Base-by-base conservation (phyloP, 1,140 invertebrate species). In the Drosophila melanica region DNA sequence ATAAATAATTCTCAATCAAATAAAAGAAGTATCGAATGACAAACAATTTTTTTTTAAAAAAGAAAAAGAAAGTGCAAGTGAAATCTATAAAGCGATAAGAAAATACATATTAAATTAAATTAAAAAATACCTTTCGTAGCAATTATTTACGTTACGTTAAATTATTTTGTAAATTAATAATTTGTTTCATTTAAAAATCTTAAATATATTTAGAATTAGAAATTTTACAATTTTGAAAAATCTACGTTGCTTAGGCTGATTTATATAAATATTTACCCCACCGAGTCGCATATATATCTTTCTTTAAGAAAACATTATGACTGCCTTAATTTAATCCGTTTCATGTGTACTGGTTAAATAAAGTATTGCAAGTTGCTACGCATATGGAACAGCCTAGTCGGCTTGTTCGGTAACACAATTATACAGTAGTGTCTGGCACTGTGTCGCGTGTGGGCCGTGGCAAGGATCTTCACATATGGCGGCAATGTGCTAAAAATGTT, bases 401-500 rank as follows among this genome's bases (percentile, higher is more conserved):
- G 35, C 55, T 59, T 59, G 35, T 42, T 47, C 45, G 12, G 54
- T 59, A 67, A 59, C 27, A 42, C 44, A 67, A 59, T 67, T 67
- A 59, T 41, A 59, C 44, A 23, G 54, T 27, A 18, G 35, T 47
- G 55, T 33, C 50, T 41, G 37, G 12, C 35, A 14, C 12, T 55
- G 41, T 30, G 41, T 7, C 8, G 20, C 11, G 51, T 11, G 7
- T 42, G 66, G 59, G 44, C 37, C 39, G 2, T 41, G 11, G 60
- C 59, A 64, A 50, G 45, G 60, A 54, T 55, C 20, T 9, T 50
- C 45, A 16, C 74, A 81, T 78, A 64, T 64, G 70, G 35, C 41
- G 39, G 51, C 59, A 45, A 69, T 39, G 60, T 41, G 51, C 35
- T 54, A 44, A 72, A 65, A 58, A 50, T 71, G 53, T 53, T 30